A percentile compares a stretch with the other conserved stretches of the same genome.
Conservation (phyloP, 2,888 invertebrate species). For the Melanotus villosus region DNA sequence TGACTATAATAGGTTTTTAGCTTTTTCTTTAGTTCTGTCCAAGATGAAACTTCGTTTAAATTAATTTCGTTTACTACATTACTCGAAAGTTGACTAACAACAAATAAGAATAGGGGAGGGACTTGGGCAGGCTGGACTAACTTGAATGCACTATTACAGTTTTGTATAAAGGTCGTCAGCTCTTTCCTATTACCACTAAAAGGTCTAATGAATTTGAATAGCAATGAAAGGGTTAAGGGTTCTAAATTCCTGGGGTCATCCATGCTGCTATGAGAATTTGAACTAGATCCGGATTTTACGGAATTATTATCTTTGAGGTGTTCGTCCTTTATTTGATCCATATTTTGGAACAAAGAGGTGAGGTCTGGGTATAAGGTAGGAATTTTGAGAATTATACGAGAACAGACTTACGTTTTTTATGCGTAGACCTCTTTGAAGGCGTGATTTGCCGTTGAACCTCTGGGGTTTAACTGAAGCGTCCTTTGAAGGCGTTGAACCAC, state of each 20-base stretch:
- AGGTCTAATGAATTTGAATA: slow-evolving; percentile 1
- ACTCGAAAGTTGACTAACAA: neutral
- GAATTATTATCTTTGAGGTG: neutral
- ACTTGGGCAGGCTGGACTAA: neutral
- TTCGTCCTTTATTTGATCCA: neutral
- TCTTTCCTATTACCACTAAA: neutral
- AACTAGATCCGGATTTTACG: neutral
- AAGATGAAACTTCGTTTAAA: neutral
- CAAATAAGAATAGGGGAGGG: neutral
- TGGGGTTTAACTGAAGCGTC: neutral
- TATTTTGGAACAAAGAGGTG: neutral
- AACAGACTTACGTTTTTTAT: neutral
- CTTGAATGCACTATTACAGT: neutral
- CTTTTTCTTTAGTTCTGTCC: slow-evolving; percentile 17
- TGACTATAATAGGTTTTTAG: neutral
- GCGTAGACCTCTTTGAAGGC: no score
- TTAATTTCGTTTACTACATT: no score
- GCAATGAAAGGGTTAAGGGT: neutral
- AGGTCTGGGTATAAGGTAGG: neutral
- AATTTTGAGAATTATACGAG: no score
- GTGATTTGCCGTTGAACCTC: no score
- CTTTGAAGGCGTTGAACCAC: neutral
- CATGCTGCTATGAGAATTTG: neutral
- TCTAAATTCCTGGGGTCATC: neutral
- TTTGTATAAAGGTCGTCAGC: no score